Evolutionary conservation across 2,888 invertebrate species (phyloP).

Genomic region (Polydrusus pterygomalis): DNA sequence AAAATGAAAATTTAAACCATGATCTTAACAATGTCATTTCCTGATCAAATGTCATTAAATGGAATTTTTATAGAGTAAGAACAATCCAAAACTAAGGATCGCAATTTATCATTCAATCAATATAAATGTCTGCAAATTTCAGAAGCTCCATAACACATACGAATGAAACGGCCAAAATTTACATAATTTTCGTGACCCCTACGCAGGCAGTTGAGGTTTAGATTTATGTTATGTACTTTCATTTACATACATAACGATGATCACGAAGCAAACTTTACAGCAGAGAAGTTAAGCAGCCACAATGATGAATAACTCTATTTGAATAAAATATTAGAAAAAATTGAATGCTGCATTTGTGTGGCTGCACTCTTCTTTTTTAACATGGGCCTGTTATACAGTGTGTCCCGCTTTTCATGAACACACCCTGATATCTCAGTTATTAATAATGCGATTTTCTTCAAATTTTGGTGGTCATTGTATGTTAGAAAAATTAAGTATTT

Average conservation of each 20-base stretch:
- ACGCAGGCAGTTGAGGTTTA: slow-evolving; percentile 44
- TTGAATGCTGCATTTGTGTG: background rate
- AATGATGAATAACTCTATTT: slow-evolving; percentile 41
- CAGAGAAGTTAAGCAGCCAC: slow-evolving; percentile 29
- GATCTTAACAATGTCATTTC: no score
- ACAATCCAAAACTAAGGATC: slow-evolving; percentile 3
- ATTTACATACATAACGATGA: slow-evolving; percentile 54
- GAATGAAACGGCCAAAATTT: slow-evolving; percentile 43
- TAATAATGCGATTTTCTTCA: no score
- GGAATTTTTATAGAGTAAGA: background rate
- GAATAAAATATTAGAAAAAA: slow-evolving; percentile 32
- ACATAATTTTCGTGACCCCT: slow-evolving; percentile 55
- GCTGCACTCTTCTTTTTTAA: background rate
- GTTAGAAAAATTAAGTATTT: no score
- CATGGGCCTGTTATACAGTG: background rate
- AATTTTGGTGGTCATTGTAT: no score
- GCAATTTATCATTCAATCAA: slow-evolving; percentile 46
- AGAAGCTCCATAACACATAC: slow-evolving; percentile 45
- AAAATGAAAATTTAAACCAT: no score
- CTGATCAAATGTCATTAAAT: background rate
- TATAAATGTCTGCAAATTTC: slow-evolving; percentile 50
- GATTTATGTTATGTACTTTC: slow-evolving; percentile 50
- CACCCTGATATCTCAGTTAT: no score
- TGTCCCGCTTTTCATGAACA: no score
- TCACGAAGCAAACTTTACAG: slow-evolving; percentile 24